Evolutionary conservation across 1,140 invertebrate species (phyloP), one percentile per base, ranked within the genome.

Genomic region (Drosophila arizonae): DNA sequence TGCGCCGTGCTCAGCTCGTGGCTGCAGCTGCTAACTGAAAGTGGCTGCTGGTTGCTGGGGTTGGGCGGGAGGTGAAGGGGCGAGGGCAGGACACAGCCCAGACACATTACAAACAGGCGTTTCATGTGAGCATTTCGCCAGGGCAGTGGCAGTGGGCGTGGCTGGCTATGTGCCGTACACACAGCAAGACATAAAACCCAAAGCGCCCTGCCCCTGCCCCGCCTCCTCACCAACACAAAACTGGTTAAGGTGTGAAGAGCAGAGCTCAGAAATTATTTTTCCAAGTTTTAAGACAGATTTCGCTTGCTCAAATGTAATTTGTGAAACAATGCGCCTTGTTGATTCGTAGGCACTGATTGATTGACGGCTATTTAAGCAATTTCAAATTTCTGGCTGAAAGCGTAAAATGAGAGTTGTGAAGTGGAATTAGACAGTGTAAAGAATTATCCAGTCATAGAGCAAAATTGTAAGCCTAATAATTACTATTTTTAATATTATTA

Each of bases 41-140:
- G 63, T 68, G 55, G 46, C 66, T 61, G 55, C 50, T 46, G 13
- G 6, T 21, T 28, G 41, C 17, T 6, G n/a, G 52, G 30, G 13
- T 15, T 11, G 15, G 15, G 21, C 30, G 45, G 46, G 60, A 41
- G 39, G 21, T n/a, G 30, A 69, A 13, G 8, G 8, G 30, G 5
- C 28, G 64, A 62, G 43, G 6, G 28, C 28, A 30, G 28, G 21
- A 24, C 15, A 11, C 24, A 50, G 24, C 41, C 36, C 81, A 88
- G 85, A 79, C 85, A 89, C 86, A 81, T 89, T 81, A 89, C 76
- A 81, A 89, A 78, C 86, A 90, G 78, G 72, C 81, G 71, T 56
- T 72, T 65, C 60, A 80, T 73, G 76, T 68, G 75, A 72, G 71
- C 57, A 62, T 52, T 45, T 66, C 56, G 28, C 10, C 30, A 13